Conservation (phyloP, 2,113 vertebrate species). For the Prolemur simus region DNA sequence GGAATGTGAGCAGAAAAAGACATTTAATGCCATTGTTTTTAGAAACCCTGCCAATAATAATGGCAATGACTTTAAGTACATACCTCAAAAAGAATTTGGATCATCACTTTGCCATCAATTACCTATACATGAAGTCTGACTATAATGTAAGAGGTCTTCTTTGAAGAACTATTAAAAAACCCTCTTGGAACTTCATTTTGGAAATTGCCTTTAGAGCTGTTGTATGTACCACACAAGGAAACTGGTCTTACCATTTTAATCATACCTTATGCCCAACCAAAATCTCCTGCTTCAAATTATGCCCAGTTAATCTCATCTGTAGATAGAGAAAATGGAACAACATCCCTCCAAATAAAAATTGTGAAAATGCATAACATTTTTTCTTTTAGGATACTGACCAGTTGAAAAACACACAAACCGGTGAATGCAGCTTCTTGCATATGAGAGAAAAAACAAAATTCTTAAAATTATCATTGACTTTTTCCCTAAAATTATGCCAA, state of each 20-base stretch:
- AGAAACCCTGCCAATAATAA: not conserved
- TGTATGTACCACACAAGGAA: not conserved
- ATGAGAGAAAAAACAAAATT: not conserved
- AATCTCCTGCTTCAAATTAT: constrained; percentile 31
- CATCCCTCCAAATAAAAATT: not conserved
- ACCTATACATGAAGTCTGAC: not conserved
- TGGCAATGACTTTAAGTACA: not conserved
- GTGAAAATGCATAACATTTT: not conserved
- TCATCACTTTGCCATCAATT: not conserved
- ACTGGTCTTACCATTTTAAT: not conserved
- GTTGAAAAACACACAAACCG: constrained; percentile 23
- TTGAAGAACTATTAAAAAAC: not conserved
- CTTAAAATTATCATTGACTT: not conserved
- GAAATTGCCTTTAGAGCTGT: not conserved
- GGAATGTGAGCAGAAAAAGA: not conserved
- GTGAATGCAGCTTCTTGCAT: constrained; percentile 13
- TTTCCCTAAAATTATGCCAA: not conserved
- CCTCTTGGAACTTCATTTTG: not conserved
- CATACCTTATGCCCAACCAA: not conserved
- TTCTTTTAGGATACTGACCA: not conserved
- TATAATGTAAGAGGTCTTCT: not conserved
- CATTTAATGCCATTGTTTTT: not conserved
- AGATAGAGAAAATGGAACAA: not conserved
- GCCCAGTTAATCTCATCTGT: not conserved
- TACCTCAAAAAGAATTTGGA: constrained; percentile 3